Evolutionary conservation across 2,888 invertebrate species (phyloP).

Genomic region (Hypomecis atomaria): DNA sequence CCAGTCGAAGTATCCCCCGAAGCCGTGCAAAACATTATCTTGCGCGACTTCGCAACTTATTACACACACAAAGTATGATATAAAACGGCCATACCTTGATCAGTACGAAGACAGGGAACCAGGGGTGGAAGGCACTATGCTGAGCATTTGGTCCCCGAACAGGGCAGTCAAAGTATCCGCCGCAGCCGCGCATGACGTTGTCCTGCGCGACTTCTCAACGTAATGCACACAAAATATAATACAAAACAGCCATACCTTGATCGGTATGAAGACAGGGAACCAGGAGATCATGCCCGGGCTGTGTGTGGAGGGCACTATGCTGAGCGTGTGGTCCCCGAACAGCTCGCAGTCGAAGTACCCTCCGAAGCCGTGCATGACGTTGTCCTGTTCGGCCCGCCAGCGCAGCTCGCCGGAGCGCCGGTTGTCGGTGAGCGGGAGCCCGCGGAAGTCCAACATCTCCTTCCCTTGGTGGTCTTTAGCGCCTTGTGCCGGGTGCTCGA

Average conservation of each 20-base stretch:
- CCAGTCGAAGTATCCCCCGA: no score
- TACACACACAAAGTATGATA: slow-evolving; percentile 16
- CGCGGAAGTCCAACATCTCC: slow-evolving; percentile 87
- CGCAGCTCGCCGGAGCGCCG: slow-evolving; percentile 87
- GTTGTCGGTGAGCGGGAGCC: slow-evolving; percentile 90
- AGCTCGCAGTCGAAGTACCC: slow-evolving; percentile 97
- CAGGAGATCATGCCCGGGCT: slow-evolving; percentile 98
- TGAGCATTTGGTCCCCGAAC: no score
- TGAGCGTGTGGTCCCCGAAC: slow-evolving; percentile 93
- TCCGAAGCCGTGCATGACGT: slow-evolving; percentile 96
- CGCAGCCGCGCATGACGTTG: no score
- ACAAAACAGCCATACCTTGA: slow-evolving; percentile 83
- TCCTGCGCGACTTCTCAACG: no score
- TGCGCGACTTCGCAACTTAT: no score
- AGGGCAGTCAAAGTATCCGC: no score
- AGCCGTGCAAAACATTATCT: no score
- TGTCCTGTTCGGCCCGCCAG: slow-evolving; percentile 90
- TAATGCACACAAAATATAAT: slow-evolving; percentile 21
- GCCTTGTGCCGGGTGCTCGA: slow-evolving; percentile 94
- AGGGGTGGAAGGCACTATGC: slow-evolving; percentile 80
- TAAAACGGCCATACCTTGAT: slow-evolving; percentile 84
- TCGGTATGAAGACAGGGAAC: slow-evolving; percentile 98
- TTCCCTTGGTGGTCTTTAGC: slow-evolving; percentile 87
- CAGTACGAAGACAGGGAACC: slow-evolving; percentile 99
- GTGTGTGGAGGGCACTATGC: slow-evolving; percentile 95